Conservation (phyloP, 2,888 invertebrate genomes). For the Endomychus coccineus region DNA sequence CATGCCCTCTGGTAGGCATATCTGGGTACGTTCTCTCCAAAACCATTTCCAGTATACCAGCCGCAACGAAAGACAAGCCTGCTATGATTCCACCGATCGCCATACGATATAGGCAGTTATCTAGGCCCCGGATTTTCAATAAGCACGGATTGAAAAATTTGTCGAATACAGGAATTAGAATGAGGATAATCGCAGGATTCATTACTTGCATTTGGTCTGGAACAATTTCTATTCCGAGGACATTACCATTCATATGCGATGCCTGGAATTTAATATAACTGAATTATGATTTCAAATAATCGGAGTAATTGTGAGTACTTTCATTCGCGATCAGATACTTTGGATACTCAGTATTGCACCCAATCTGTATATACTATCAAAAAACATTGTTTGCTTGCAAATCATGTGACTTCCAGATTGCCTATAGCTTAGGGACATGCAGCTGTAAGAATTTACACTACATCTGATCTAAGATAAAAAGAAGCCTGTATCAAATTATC, state of each 20-base stretch:
- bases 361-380: no score
- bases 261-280: slow-evolving; percentile 51
- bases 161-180: slow-evolving; percentile 61
- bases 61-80: slow-evolving; percentile 55
- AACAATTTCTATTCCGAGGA: slow-evolving; percentile 54
- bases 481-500: no score
- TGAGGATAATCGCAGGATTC: slow-evolving; percentile 64
- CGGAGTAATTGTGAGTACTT: no score
- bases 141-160: slow-evolving; percentile 50
- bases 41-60: slow-evolving; percentile 55
- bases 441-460: no score
- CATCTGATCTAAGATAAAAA: no score
- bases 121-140: slow-evolving; percentile 40
- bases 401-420: no score
- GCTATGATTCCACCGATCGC: slow-evolving; percentile 64
- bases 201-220: slow-evolving; percentile 80
- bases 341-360: no score
- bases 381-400: no score
- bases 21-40: slow-evolving; percentile 43
- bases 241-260: slow-evolving; percentile 56
- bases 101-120: slow-evolving; percentile 66
- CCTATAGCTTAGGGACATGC: no score
- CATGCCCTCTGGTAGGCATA: slow-evolving; percentile 36
- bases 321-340: no score
- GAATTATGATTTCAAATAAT: no score